Percentiles rank a stretch among this genome's conserved stretches.
These are phyloP conservation scores for Opisthograptis luteolata DNA, from an alignment of 2,888 invertebrate species.

Conservation along the genomic window DNA sequence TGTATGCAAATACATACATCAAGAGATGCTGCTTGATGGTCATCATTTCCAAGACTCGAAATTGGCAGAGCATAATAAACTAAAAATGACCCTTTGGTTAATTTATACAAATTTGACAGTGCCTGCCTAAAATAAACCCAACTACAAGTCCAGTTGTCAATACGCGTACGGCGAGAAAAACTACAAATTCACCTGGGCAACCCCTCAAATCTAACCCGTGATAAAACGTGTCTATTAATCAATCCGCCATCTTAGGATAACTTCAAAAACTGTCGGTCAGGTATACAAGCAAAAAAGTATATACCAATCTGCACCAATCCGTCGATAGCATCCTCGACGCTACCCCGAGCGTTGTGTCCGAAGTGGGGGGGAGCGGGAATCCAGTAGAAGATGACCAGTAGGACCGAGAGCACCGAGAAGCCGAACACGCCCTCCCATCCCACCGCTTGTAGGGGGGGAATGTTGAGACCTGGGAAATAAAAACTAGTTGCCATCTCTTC, in stretches of 20 bases:
- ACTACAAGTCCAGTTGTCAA: no score
- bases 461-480: constrained; percentile 86
- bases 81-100: no score
- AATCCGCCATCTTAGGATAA: no score
- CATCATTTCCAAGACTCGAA: not conserved
- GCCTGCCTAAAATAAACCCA: no score
- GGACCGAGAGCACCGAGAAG: constrained; percentile 62
- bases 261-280: no score
- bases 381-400: constrained; percentile 88
- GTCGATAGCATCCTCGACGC: constrained; percentile 93
- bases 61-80: not conserved
- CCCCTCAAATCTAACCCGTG: no score
- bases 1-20: not conserved
- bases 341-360: constrained; percentile 88
- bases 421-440: constrained; percentile 94
- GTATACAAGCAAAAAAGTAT: constrained; percentile 10
- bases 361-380: constrained; percentile 90
- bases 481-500: no score
- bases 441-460: constrained; percentile 95
- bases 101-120: no score
- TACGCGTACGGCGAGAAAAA: no score
- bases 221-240: no score
- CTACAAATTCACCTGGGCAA: no score
- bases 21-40: constrained; percentile 7
- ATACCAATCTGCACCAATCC: constrained; percentile 92